Base-by-base conservation (phyloP, 2,797 vertebrate species). In the Poecilia gillii region DNA sequence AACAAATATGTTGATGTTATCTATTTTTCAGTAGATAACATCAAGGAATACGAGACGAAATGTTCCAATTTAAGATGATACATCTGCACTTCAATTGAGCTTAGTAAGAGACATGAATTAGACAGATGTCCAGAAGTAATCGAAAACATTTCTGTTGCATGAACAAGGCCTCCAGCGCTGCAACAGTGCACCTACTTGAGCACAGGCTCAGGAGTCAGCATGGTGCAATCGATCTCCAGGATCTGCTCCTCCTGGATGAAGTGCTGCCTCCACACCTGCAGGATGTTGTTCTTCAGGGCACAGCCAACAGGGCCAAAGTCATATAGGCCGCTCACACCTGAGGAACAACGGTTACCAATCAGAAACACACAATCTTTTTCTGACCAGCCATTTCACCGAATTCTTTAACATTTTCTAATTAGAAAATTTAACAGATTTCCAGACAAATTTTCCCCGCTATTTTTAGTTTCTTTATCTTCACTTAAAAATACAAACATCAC, bases 201-300 rank as follows among this genome's bases (percentile, higher is more conserved):
- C 78, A 99, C 98, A 0, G 97, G 75, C 83, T 99, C 99, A 0
- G 99, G 99, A 0, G 99, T 99, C 53, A 99, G 97, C 98, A 99
- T 99, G 80, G 99, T 99, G 92, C 98, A 99, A 92, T 99, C 99
- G 0, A 99, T 98, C 94, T 99, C 99, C 84, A 99, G 93, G 87
- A 99, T 99, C 91, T 99, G 98, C 86, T 99, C 99, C 85, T 99
- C 99, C 79, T 99, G 98, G 92, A 99, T 99, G 79, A 99, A 99
- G 93, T 99, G 99, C 91, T 99, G 97, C 86, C 99, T 97, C 99
- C 99, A 99, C 0, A 92, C 95, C 88, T 99, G 98, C 85, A 99
- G 95, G 76, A 99, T 97, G 90, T 99, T 99, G 94, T 99, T 99
- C 94, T 99, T 99, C 89, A 99, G 89, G 78, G 98, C 97, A 76